Base-by-base conservation (phyloP, 2,113 vertebrate genomes). In the Cheirogaleus medius region DNA sequence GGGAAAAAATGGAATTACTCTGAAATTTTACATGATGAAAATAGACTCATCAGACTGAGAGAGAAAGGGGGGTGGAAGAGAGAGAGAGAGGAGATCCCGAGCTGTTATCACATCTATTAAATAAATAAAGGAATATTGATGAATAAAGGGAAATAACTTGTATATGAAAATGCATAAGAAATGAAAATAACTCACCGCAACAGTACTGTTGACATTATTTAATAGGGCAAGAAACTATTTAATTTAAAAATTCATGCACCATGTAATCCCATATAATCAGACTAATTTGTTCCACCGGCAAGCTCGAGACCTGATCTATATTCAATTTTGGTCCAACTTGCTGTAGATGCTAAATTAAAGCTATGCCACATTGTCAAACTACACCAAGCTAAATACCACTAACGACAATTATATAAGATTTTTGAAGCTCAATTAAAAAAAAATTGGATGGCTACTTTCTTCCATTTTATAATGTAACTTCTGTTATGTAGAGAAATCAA, bases 201-300 rank as follows among this genome's bases (percentile, higher is more conserved):
- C 52, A 97, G 8, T 37, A 81, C 89, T 74, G 58, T 0, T 27
- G 10, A 47, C 89, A 20, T 93, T 93, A 86, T 86, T 97, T 98
- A 98, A 94, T 58, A 94, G 44, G 34, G 86, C 90, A 96, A 91
- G 83, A 97, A 97, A 96, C 32, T 47, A 80, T 6, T 80, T 96
- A 83, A 96, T 97, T 97, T 97, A 78, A 97, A 98, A 98, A 91
- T 74, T 93, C 58, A 64, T 81, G 76, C 27, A 58, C 34, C 60
- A 74, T 95, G 83, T 96, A 94, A 97, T 97, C 91, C 49, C 82
- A 52, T 60, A 20, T 91, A 94, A 96, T 94, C 95, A 95, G 34
- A 90, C 74, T 10, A 4, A 97, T 97, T 94, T 71, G 73, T 94
- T 44, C 23, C 71, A 69, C 68, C 10, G 3, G 1, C 17, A 95